Percentiles rank a stretch among this genome's conserved stretches.
Conservation (phyloP, 2,113 vertebrate genomes). For the Megaceryle maxima region DNA sequence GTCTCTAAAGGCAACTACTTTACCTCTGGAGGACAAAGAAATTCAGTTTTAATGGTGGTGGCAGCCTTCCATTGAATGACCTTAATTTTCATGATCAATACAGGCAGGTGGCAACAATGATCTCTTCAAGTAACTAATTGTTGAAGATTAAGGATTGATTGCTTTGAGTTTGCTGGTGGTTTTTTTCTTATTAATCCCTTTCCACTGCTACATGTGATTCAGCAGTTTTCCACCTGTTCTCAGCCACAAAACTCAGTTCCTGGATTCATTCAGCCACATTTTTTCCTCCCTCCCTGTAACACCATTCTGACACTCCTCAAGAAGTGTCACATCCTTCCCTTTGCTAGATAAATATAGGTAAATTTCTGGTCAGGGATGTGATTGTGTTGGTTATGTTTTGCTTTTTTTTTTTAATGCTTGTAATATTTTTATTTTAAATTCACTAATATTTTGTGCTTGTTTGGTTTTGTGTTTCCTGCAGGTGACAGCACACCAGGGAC, state of each 20-base stretch:
- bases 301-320: neutral
- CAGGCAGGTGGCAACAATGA: slow-evolving; percentile 50
- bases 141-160: slow-evolving; percentile 58
- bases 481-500: slow-evolving; percentile 17
- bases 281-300: neutral
- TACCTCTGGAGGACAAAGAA: neutral
- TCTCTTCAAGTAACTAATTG: slow-evolving; percentile 51
- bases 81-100: slow-evolving; percentile 43
- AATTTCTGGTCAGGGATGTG: neutral
- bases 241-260: neutral
- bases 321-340: neutral
- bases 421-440: neutral
- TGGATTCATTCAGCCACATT: neutral
- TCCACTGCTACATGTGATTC: neutral
- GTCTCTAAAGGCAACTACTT: neutral
- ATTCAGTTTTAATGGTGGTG: neutral
- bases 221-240: slow-evolving; percentile 14
- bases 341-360: neutral
- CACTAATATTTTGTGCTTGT: neutral
- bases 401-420: neutral
- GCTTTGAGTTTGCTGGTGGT: neutral
- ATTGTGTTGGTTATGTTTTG: neutral
- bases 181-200: neutral
- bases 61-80: slow-evolving; percentile 26
- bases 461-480: slow-evolving; percentile 33